Base-by-base conservation (phyloP, 1,140 invertebrate species). In the Calycopis cecrops region DNA sequence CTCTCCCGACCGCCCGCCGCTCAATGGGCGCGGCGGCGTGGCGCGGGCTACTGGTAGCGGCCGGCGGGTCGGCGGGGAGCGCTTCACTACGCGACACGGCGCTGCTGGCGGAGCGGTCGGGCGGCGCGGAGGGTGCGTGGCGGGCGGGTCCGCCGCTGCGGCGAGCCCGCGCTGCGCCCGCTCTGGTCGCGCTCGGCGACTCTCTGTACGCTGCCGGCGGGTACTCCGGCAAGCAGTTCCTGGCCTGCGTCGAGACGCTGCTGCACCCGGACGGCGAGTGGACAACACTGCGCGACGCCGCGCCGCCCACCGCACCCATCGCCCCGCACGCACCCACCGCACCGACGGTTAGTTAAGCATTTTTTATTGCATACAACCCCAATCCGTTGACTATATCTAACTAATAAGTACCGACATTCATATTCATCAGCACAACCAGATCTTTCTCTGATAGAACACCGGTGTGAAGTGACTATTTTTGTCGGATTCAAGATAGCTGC, bases 221-320 rank as follows among this genome's bases (percentile, higher is more conserved):
- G 4, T 63, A 59, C 59, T 61, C 59, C 28, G 65, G 61, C 47
- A 88, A 94, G 87, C 90, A 89, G 56, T 96, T 96, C 85, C 85
- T 96, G 17, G 93, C 94, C 68, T 94, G 92, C n/a, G 92, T 96
- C 49, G 95, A 96, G 88, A 95, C 92, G 67, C 79, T 95, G 52
- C 93, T 94, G 67, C 81, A 87, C 35, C 89, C 91, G 35, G 91
- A 90, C 48, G 91, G 92, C 65, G 92, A 94, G 70, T 95, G 93
- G 93, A 94, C 92, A 11, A 91, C 90, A 16, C 93, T 94, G 50
- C 48, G 37, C n/a, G 55, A 57, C 12, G 53, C 62, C 17, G 40
- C 92, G 91, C 63, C 82, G 52, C 38, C 40, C 75, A 48, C 70
- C 73, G 52, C n/a, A n/a, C n/a, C n/a, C 62, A 37, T 59, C 44